Base-by-base conservation (phyloP, 1,140 invertebrate species). In the Aphelinus certus region DNA sequence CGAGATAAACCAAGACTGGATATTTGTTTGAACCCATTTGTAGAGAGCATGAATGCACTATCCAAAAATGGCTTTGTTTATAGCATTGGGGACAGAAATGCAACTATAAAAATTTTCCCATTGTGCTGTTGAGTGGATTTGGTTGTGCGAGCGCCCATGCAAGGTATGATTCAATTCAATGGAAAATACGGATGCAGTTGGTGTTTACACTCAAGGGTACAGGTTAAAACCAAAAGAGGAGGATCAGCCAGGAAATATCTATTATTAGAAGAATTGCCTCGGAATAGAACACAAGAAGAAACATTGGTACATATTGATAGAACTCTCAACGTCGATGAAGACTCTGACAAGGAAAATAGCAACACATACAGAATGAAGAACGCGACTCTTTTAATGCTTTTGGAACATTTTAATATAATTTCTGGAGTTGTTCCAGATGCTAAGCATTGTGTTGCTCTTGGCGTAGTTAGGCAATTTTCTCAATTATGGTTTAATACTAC, bases 1-100 rank as follows among this genome's bases (percentile, higher is more conserved):
- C 71, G 76, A 73, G 63, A 58, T 47, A 78, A 78, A 49, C 71
- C 72, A 3, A 46, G 75, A 51, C 71, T 77, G 75, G 56, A 75
- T 62, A 10, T 65, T 66, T 77, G 66, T 66, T 60, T 76, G 42
- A 26, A 47, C 47, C 67, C 74, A 1, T 77, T 77, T 72, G 55
- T 57, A 42, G 42, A 63, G 4, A 26, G 48, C 51, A 72, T 79
- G 6, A 73, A 73, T 71, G 1, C 63, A 6, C 49, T 79, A 3
- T 72, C 73, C 2, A 66, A 43, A 45, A 48, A 68, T 6, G 76
- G 76, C 2, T 61, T 79, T 9, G 5, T 57, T 3, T 79, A 74
- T 46, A 74, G 7, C 45, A 71, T 77, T 42, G 64, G 64, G 47
- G 42, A 62, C 7, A 60, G 49, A 60, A 46, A 43, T 10, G 9